Base-by-base conservation (phyloP, 2,888 invertebrate genomes). In the Netelia melanura region DNA sequence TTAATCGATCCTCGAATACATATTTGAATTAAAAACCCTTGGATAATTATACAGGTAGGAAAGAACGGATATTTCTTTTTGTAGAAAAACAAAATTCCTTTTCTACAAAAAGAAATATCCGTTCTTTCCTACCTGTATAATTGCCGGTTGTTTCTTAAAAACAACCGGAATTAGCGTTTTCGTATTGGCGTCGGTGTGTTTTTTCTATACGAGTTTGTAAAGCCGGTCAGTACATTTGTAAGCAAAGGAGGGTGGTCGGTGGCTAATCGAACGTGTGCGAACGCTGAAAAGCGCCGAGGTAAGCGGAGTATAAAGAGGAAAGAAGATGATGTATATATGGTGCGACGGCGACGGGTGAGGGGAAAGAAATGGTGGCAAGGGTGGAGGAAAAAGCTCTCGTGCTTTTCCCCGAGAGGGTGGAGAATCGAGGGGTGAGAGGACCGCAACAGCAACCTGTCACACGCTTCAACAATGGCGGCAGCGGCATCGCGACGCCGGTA, bases 381-480 rank as follows among this genome's bases (percentile, higher is more conserved):
- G 10, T 58, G 21, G 58, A 58, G 58, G 58, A 58, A 58, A 62
- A 17, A 71, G 77, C 48, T 61, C 62, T 17, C 30, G 61, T 61
- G 56, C 23, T 56, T 71, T 58, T 56, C 70, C n/a, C 71, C 52
- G 78, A 61, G 78, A 67, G 68, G 54, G 14, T 52, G 65, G 17
- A 58, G 17, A 48, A 62, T 80, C 38, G 77, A 65, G 64, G 76
- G 80, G 78, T 82, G 81, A 68, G 75, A 81, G 76, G 78, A 76
- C 70, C 75, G 65, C 84, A 89, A 84, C 86, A 85, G 88, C 89
- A 90, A 91, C 90, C 91, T 91, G 91, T 90, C 90, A 89, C 85
- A 85, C 86, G 78, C 48, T 85, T 77, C 86, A 87, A 89, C 87
- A 89, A 91, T 90, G 90, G 90, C 90, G 90, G 87, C 87, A 83